phyloP scores from a whole-genome alignment of 2,113 vertebrate genomes.

The Salvelinus namaycush region DNA sequence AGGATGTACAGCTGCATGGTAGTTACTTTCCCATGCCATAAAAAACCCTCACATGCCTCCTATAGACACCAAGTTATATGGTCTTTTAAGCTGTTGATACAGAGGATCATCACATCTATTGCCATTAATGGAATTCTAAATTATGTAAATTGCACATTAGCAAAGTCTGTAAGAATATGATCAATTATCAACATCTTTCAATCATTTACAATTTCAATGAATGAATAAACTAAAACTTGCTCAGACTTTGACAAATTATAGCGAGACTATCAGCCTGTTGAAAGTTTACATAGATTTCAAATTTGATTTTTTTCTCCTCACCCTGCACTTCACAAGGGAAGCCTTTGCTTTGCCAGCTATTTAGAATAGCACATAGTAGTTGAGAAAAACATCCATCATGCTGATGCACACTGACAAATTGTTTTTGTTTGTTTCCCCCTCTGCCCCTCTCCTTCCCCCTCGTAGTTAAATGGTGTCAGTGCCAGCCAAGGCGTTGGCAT shows the following conservation, averaged over 20 bases:
- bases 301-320: too few species aligned
- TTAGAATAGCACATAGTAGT: constrained; percentile 16
- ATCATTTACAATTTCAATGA: constrained; percentile 13
- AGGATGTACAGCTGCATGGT: not conserved
- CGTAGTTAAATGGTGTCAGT: constrained; percentile 67
- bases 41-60: too few species aligned
- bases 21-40: not conserved
- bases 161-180: constrained; percentile 1
- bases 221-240: not conserved
- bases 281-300: too few species aligned
- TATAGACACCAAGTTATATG: too few species aligned
- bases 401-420: constrained; percentile 38
- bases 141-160: not conserved
- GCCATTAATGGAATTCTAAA: not conserved
- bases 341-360: constrained; percentile 17
- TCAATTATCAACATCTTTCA: not conserved
- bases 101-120: not conserved
- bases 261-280: too few species aligned
- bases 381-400: constrained; percentile 34
- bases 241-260: too few species aligned
- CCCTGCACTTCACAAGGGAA: not conserved
- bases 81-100: constrained; percentile 1
- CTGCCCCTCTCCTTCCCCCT: constrained; percentile 13
- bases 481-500: constrained; percentile 77
- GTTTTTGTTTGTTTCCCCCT: constrained; percentile 39